Percentiles rank a stretch among this genome's conserved stretches.
These are phyloP conservation scores for Ancistrus triradiatus DNA, from an alignment of 2,113 vertebrate genomes.

Conservation along the genomic window DNA sequence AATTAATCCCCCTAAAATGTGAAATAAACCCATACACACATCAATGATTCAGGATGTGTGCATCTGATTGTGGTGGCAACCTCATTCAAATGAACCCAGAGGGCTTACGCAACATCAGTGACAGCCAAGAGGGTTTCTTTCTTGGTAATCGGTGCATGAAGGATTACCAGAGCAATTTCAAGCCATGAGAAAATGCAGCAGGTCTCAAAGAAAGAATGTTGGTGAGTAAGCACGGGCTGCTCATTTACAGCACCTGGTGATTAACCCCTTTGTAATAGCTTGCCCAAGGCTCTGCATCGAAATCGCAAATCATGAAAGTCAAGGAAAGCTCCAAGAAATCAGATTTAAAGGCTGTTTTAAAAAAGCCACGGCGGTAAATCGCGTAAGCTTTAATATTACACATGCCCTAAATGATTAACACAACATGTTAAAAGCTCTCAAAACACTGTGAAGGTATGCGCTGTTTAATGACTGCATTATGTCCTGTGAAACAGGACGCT, in stretches of 20 bases:
- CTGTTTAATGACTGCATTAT: too few relatives aligned
- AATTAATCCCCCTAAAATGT: constrained; percentile 15
- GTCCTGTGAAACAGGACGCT: too few relatives aligned
- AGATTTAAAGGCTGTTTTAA: constrained; percentile 6
- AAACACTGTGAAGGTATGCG: too few relatives aligned
- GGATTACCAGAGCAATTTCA: constrained; percentile 47
- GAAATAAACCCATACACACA: constrained; percentile 2
- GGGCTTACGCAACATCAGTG: constrained; percentile 34
- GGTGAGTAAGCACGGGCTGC: constrained; percentile 1
- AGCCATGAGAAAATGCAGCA: constrained; percentile 35
- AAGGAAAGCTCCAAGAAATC: constrained; percentile 10
- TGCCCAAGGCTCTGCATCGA: constrained; percentile 14
- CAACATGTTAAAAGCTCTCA: too few relatives aligned
- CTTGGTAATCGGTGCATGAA: constrained; percentile 40
- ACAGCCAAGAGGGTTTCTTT: constrained; percentile 37
- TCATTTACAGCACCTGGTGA: constrained; percentile 25
- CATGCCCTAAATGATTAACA: too few relatives aligned
- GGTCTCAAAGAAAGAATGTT: constrained; percentile 19
- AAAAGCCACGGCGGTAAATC: neutral
- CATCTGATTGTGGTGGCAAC: constrained; percentile 25
- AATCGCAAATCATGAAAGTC: too few relatives aligned
- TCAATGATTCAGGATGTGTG: constrained; percentile 12
- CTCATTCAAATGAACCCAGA: constrained; percentile 10
- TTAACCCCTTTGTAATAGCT: constrained; percentile 18
- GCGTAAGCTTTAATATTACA: too few relatives aligned